Evolutionary conservation across 2,113 vertebrate genomes (phyloP).

Genomic region (Perca schrenkii): DNA sequence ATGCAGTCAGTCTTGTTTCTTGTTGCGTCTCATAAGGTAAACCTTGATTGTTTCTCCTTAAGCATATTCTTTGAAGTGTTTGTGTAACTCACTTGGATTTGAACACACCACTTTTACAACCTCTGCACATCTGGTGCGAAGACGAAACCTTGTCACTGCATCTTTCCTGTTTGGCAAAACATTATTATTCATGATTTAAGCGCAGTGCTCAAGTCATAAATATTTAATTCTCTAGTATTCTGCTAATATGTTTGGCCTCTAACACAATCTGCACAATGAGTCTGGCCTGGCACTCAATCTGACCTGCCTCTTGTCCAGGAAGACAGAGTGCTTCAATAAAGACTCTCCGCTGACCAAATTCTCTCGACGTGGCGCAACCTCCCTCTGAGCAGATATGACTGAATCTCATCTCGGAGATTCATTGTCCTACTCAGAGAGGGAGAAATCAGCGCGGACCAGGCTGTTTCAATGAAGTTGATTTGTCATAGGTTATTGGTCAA

Average conservation of each 20-base stretch:
- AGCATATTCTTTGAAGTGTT: neutral
- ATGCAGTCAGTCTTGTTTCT: slow-evolving; percentile 27
- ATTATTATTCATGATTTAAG: slow-evolving; percentile 20
- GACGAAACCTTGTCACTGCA: slow-evolving; percentile 1
- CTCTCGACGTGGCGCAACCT: slow-evolving; percentile 62
- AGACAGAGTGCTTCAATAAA: slow-evolving; percentile 74
- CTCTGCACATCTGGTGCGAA: slow-evolving; percentile 36
- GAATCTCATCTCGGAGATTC: slow-evolving; percentile 72
- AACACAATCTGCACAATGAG: slow-evolving; percentile 21
- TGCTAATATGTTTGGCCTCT: slow-evolving; percentile 33
- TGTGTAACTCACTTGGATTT: slow-evolving; percentile 15
- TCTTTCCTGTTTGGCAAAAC: slow-evolving; percentile 14
- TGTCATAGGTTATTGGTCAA: slow-evolving; percentile 56
- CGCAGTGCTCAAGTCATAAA: neutral
- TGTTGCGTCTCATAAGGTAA: neutral
- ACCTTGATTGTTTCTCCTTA: neutral
- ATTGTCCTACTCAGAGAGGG: slow-evolving; percentile 56
- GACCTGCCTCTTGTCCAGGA: slow-evolving; percentile 63
- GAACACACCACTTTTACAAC: slow-evolving; percentile 2
- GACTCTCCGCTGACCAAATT: slow-evolving; percentile 55
- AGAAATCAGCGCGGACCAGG: slow-evolving; percentile 45
- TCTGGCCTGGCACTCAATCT: slow-evolving; percentile 26
- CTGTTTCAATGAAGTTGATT: slow-evolving; percentile 65
- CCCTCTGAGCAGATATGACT: slow-evolving; percentile 62
- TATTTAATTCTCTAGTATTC: slow-evolving; percentile 19